Conservation (phyloP, 1,140 invertebrate species). For the Goniozus legneri region DNA sequence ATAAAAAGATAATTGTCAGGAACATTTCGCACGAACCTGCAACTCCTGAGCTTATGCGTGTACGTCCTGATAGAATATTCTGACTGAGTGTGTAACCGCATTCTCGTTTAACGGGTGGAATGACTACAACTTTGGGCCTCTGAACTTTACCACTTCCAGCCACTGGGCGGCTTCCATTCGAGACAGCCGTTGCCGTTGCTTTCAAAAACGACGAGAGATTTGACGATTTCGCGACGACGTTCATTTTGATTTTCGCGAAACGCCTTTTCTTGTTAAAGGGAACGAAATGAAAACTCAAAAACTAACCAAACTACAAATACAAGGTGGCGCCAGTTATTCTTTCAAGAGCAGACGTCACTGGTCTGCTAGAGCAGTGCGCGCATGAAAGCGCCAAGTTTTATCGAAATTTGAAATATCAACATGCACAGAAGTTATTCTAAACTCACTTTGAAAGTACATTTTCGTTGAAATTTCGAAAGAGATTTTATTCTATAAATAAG, state of each 20-base stretch:
- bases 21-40: constrained; percentile 47
- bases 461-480: too few species aligned
- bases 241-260: constrained; percentile 56
- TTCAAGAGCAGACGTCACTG: too few species aligned
- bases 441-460: too few species aligned
- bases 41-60: constrained; percentile 57
- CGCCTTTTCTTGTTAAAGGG: neutral
- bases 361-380: too few species aligned
- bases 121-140: constrained; percentile 44
- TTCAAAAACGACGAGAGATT: constrained; percentile 60
- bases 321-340: neutral
- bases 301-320: neutral
- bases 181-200: constrained; percentile 57
- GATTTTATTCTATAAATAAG: too few species aligned
- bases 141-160: constrained; percentile 42
- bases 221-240: constrained; percentile 63
- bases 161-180: constrained; percentile 56
- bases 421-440: too few species aligned
- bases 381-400: too few species aligned
- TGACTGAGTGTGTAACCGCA: constrained; percentile 46
- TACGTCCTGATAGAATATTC: constrained; percentile 53
- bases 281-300: neutral
- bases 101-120: constrained; percentile 17
- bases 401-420: too few species aligned
- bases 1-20: neutral